These are phyloP conservation scores for Hyalella azteca DNA, from an alignment of 2,888 invertebrate genomes.

Conservation along the genomic window DNA sequence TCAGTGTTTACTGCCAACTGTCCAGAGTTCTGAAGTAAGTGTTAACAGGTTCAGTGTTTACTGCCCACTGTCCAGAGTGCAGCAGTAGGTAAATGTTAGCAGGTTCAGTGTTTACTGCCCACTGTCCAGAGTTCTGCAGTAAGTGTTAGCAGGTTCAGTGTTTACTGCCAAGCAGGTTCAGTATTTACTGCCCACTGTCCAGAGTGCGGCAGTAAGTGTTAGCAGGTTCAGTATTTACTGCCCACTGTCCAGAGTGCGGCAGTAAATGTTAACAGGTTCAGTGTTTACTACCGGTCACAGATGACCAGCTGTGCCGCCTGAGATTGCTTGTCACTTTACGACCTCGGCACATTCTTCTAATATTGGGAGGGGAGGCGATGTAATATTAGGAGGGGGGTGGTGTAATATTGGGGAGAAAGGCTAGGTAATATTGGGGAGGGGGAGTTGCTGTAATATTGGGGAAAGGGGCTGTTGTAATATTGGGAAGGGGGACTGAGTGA, in stretches of 20 bases:
- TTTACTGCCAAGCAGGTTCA: background rate
- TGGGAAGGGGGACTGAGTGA: background rate
- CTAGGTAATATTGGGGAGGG: background rate
- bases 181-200: no score
- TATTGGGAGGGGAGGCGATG: background rate
- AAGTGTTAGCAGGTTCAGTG: no score
- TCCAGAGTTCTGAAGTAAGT: no score
- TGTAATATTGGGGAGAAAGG: background rate
- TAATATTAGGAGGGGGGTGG: background rate
- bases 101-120: no score
- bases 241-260: background rate
- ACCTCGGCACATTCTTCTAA: slow-evolving; percentile 12
- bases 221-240: background rate
- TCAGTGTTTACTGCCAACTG: no score
- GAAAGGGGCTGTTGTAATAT: background rate
- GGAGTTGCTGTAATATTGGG: background rate
- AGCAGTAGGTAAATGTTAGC: no score
- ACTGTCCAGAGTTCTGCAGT: no score
- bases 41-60: no score
- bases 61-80: no score
- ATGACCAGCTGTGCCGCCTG: background rate
- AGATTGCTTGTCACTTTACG: slow-evolving; percentile 15
- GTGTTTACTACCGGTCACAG: background rate
- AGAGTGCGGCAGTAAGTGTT: no score
- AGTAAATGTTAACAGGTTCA: background rate